Base-by-base conservation (phyloP, 2,888 invertebrate species). In the Malacosoma neustria region DNA sequence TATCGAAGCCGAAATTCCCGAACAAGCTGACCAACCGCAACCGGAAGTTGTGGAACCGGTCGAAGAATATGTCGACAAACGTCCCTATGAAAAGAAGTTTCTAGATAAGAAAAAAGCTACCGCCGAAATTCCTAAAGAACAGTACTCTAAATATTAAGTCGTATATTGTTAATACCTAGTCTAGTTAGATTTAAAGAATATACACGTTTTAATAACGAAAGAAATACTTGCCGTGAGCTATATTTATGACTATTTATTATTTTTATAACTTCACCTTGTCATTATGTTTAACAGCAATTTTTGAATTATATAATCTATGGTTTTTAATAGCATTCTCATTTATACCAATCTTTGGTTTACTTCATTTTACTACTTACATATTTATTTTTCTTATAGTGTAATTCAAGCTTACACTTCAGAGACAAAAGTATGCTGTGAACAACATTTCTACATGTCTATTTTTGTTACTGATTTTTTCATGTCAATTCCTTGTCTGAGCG, bases 51-150 rank as follows among this genome's bases (percentile, higher is more conserved):
- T 42, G 0, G 51, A 47, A 30, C 44, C 51, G 0, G 39, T 49
- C 2, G 64, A 65, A n/a, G 58, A 63, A 2, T 51, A 48, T 4
- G 56, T 72, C 31, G 75, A 76, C 49, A 61, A 41, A 32, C 73
- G 70, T 29, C 70, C 75, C 0, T 80, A 73, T 39, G 80, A 76
- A 40, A 80, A 80, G 61, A 77, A 75, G 46, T 9, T 62, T 33
- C 48, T 69, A 33, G 77, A 75, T 42, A 76, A 80, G 48, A 81
- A 81, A 57, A 80, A 82, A 55, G 71, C 58, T 3, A 63, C 40
- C 40, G 54, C 59, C 9, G 76, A 77, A 33, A 58, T 76, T 38
- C 35, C 50, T 9, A 54, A 61, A 43, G 22, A 22, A 22, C 22
- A 22, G 5, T 22, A 22, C 22, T 22, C 22, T 22, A 22, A 22